These are phyloP conservation scores for Criorhina ranunculi DNA, from an alignment of 2,888 invertebrate genomes.

Conservation along the genomic window DNA sequence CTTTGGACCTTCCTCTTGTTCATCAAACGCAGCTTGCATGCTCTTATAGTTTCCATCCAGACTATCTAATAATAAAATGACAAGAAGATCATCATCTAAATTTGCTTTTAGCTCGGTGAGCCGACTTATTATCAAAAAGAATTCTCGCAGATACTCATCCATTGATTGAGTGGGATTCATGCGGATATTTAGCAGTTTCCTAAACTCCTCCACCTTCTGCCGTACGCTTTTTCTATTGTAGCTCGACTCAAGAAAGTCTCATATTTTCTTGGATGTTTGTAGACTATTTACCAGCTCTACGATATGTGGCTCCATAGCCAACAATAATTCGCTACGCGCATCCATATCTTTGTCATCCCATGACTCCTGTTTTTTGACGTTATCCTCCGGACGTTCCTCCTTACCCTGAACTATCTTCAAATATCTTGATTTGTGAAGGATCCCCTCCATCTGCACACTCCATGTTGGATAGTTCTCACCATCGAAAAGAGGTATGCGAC, in stretches of 20 bases:
- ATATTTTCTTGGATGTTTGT: slow-evolving; percentile 32
- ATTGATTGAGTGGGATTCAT: not conserved
- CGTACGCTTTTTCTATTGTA: slow-evolving; percentile 35
- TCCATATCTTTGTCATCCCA: slow-evolving; percentile 53
- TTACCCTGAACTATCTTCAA: slow-evolving; percentile 26
- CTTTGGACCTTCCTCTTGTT: slow-evolving; percentile 1
- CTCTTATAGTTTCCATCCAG: slow-evolving; percentile 14
- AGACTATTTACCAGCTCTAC: slow-evolving; percentile 32
- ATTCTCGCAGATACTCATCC: slow-evolving; percentile 13
- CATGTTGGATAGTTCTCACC: not conserved
- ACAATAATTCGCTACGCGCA: slow-evolving; percentile 28
- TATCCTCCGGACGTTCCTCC: slow-evolving; percentile 12
- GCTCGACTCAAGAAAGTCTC: slow-evolving; percentile 25
- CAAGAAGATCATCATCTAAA: slow-evolving; percentile 4
- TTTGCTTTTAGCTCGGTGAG: not conserved
- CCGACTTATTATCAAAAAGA: not conserved
- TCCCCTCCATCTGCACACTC: slow-evolving; percentile 17
- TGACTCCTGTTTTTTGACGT: slow-evolving; percentile 11
- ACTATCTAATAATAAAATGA: not conserved
- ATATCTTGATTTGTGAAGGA: slow-evolving; percentile 8
- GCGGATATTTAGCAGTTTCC: slow-evolving; percentile 33
- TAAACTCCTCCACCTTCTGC: slow-evolving; percentile 35
- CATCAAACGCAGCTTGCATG: slow-evolving; percentile 23
- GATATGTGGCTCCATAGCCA: slow-evolving; percentile 37
- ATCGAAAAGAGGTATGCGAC: slow-evolving; percentile 23